Percentiles rank a stretch among this genome's conserved stretches.
Evolutionary conservation across 2,888 invertebrate species (phyloP).

Genomic region (Eremobia ochroleuca): DNA sequence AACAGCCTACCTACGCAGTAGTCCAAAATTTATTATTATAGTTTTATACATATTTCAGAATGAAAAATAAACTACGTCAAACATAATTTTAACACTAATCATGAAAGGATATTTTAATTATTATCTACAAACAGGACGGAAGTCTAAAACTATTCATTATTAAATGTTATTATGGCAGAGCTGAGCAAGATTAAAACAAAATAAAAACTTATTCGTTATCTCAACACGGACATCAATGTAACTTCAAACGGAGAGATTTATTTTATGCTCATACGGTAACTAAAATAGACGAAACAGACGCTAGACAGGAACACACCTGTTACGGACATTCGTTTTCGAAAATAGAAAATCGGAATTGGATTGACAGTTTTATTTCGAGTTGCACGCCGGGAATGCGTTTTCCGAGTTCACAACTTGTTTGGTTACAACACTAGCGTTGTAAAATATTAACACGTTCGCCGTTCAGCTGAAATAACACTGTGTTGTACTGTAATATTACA

Average conservation of each 20-base stretch:
- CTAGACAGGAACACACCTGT: constrained; percentile 82
- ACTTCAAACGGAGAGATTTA: constrained; percentile 84
- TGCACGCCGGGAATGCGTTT: constrained; percentile 61
- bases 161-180: constrained; percentile 50
- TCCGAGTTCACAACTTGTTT: constrained; percentile 49
- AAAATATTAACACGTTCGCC: constrained; percentile 31
- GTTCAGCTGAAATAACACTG: constrained; percentile 67
- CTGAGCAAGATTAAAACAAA: constrained; percentile 70
- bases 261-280: constrained; percentile 72
- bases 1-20: neutral
- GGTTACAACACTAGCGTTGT: constrained; percentile 32
- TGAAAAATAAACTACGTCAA: constrained; percentile 7
- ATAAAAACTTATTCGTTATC: constrained; percentile 81
- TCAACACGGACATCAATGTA: constrained; percentile 78
- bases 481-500: constrained; percentile 25
- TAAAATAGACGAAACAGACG: constrained; percentile 69
- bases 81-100: constrained; percentile 20
- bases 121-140: constrained; percentile 58
- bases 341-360: constrained; percentile 80
- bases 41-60: too few relatives aligned
- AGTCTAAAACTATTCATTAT: constrained; percentile 58
- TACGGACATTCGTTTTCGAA: constrained; percentile 78
- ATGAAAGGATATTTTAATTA: constrained; percentile 42
- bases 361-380: constrained; percentile 83
- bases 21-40: too few relatives aligned